phyloP scores from a whole-genome alignment of 2,113 vertebrate species.

The Myrmecobius fasciatus region DNA sequence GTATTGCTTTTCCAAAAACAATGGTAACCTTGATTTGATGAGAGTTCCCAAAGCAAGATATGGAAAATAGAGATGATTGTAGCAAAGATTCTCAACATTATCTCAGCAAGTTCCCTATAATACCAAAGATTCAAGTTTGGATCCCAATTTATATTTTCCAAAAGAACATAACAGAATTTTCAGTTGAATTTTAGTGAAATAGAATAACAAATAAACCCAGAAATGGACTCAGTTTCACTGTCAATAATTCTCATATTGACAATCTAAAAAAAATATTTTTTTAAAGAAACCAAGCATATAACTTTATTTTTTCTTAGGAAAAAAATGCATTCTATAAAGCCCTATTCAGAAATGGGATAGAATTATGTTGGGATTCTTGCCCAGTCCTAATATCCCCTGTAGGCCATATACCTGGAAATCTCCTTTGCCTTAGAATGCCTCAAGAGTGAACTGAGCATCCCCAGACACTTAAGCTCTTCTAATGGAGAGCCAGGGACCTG shows the following conservation, averaged over 20 bases:
- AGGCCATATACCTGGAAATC: neutral
- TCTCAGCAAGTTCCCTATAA: neutral
- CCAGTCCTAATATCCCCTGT: neutral
- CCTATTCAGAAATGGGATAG: neutral
- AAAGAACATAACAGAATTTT: conserved; percentile 27
- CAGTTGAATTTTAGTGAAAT: neutral
- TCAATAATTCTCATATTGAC: neutral
- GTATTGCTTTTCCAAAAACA: neutral
- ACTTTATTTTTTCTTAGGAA: neutral
- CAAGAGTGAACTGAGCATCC: neutral
- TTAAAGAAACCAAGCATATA: neutral
- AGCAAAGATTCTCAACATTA: neutral
- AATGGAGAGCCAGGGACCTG: neutral
- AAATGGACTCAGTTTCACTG: neutral
- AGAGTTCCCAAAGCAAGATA: neutral
- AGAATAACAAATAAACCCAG: neutral
- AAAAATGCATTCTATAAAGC: neutral
- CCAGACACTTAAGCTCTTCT: neutral
- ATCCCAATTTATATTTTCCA: conserved; percentile 29
- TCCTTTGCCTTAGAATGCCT: neutral
- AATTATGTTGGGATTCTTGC: neutral
- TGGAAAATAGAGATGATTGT: too few relatives aligned
- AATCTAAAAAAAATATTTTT: neutral
- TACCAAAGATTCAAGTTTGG: neutral
- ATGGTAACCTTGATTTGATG: neutral